A percentile compares a stretch with the other conserved stretches of the same genome.
Conservation (phyloP, 2,797 vertebrate genomes). For the Syngnathus rostellatus region DNA sequence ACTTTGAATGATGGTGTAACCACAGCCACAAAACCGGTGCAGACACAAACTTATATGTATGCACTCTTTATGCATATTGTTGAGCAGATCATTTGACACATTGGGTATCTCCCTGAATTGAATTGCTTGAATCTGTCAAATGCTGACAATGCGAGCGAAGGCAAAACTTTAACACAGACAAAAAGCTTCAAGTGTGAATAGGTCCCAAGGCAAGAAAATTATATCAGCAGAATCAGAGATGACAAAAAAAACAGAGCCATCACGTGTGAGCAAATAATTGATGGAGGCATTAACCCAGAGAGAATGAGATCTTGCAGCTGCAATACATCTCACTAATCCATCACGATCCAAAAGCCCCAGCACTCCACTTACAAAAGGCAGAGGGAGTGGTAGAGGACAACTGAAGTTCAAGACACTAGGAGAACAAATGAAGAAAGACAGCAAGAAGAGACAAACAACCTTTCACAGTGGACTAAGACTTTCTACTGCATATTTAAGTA, state of each 20-base stretch:
- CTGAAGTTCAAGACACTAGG: conserved; percentile 60
- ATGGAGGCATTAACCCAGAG: conserved; percentile 45
- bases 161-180: neutral
- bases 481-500: conserved; percentile 33
- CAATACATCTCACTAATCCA: conserved; percentile 67
- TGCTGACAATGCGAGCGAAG: neutral
- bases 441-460: conserved; percentile 47
- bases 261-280: conserved; percentile 37
- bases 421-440: conserved; percentile 54
- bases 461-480: conserved; percentile 47
- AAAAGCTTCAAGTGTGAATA: neutral
- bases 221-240: neutral
- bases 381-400: conserved; percentile 63
- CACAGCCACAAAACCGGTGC: neutral
- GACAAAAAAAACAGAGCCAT: conserved; percentile 5
- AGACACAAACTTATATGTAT: neutral
- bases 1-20: neutral
- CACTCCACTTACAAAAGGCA: conserved; percentile 57
- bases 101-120: neutral
- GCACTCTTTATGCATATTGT: neutral
- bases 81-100: neutral
- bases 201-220: neutral
- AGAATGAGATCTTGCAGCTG: conserved; percentile 61
- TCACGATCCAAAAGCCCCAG: conserved; percentile 62
- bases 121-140: neutral